These are phyloP conservation scores for Myathropa florea DNA, from an alignment of 2,888 invertebrate genomes.

Conservation along the genomic window DNA sequence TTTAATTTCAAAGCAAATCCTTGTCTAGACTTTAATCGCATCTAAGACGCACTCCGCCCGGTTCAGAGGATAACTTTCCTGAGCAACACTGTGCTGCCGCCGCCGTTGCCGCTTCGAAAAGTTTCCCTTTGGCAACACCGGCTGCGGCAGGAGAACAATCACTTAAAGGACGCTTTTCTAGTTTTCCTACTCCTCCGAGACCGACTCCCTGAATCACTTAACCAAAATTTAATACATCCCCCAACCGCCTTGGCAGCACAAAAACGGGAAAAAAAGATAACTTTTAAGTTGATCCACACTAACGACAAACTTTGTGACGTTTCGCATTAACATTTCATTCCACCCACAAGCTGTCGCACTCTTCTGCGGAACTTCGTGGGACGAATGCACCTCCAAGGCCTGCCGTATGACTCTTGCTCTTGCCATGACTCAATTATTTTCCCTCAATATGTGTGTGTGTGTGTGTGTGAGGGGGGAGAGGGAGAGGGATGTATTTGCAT, in stretches of 20 bases:
- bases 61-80: neutral
- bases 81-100: neutral
- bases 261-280: neutral
- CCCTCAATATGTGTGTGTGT: neutral
- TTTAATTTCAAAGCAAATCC: neutral
- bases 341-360: slow-evolving; percentile 42
- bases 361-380: slow-evolving; percentile 19
- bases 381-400: slow-evolving; percentile 8
- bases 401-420: slow-evolving; percentile 7
- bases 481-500: neutral
- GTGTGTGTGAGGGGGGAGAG: neutral
- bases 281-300: neutral
- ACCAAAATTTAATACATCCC: neutral
- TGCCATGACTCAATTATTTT: slow-evolving; percentile 26
- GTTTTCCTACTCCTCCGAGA: neutral
- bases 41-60: neutral
- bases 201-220: neutral
- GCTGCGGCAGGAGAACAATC: neutral
- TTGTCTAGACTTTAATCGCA: neutral
- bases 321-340: slow-evolving; percentile 37
- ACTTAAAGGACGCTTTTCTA: neutral
- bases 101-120: too few relatives aligned
- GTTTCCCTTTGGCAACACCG: neutral
- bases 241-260: neutral
- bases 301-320: slow-evolving; percentile 34